Conservation (phyloP, 2,113 vertebrate genomes). For the Trogon melanurus region DNA sequence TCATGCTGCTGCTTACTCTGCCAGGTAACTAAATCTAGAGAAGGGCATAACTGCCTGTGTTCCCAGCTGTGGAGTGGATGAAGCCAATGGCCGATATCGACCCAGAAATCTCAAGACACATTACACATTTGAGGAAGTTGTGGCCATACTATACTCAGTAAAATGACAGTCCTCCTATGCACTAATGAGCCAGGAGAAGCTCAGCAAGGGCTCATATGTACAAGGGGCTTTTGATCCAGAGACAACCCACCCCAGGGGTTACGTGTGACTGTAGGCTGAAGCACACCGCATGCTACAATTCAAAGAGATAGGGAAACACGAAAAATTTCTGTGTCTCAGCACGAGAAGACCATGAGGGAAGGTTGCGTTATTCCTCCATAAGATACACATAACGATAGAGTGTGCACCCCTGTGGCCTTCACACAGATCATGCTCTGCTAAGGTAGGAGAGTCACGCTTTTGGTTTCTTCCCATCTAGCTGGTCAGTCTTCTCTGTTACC, state of each 20-base stretch:
- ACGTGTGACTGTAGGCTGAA: background rate
- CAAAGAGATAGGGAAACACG: background rate
- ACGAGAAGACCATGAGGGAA: background rate
- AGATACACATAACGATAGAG: background rate
- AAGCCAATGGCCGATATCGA: background rate
- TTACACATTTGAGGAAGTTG: background rate
- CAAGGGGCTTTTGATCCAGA: fast-evolving
- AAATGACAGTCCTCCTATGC: background rate
- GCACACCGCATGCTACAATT: background rate
- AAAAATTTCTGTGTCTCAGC: background rate
- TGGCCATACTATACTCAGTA: background rate
- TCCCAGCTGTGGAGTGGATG: background rate
- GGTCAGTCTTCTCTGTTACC: background rate
- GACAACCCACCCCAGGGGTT: background rate
- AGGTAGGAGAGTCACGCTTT: background rate
- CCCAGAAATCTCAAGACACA: background rate
- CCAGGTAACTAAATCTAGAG: background rate
- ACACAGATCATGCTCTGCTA: background rate
- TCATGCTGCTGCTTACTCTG: background rate
- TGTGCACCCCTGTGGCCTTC: background rate
- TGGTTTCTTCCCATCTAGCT: background rate
- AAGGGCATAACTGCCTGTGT: background rate
- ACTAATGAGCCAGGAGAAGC: background rate
- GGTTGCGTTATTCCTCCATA: background rate
- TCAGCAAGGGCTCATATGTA: background rate